Percentiles rank a stretch among this genome's conserved stretches.
Evolutionary conservation across 2,113 vertebrate species (phyloP).

Genomic region (Charadrius vociferus): DNA sequence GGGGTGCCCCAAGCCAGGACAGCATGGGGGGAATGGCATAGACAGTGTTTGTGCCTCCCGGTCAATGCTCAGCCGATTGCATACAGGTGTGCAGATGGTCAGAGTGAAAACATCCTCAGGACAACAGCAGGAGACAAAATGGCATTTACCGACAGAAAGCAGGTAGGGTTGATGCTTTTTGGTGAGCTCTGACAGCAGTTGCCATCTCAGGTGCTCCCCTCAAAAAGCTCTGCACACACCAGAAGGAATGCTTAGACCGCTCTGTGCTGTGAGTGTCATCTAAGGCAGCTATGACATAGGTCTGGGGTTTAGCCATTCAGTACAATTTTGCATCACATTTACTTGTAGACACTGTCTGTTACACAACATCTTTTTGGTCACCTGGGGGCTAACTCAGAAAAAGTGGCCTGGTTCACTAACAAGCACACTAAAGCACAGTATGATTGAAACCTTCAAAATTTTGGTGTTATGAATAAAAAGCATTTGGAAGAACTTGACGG

Average conservation of each 20-base stretch:
- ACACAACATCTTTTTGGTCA: not conserved
- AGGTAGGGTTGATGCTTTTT: not conserved
- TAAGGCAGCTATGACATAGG: not conserved
- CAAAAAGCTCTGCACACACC: not conserved
- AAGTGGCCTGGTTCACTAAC: not conserved
- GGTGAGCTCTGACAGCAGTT: not conserved
- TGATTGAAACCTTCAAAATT: not conserved
- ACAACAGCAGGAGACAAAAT: not conserved
- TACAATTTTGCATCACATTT: not conserved
- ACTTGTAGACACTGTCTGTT: fast-evolving
- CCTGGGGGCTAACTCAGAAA: not conserved
- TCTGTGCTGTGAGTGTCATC: not conserved
- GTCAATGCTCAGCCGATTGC: not conserved
- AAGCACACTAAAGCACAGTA: not conserved
- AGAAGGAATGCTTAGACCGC: not conserved
- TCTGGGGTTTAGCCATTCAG: not conserved
- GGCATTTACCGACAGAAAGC: not conserved
- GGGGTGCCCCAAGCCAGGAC: not conserved
- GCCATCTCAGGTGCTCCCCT: not conserved
- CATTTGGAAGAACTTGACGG: not conserved
- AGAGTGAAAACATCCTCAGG: not conserved
- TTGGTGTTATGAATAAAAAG: not conserved
- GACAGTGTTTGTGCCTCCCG: not conserved
- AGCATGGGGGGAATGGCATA: not conserved
- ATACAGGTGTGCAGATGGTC: not conserved